Evolutionary conservation across 2,888 invertebrate genomes (phyloP).

Genomic region (Apodemia duryi): DNA sequence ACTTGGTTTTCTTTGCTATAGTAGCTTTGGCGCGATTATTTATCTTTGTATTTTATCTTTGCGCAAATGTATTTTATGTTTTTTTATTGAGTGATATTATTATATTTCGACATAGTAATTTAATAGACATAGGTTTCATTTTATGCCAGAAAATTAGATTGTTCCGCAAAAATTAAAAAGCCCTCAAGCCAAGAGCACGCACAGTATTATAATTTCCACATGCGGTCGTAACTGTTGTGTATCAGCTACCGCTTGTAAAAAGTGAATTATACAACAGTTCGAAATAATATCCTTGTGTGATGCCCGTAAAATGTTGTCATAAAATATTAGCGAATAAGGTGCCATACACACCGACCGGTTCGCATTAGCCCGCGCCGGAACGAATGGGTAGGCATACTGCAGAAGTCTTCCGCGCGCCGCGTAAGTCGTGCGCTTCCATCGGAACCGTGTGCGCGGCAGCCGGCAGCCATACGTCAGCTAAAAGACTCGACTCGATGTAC

Average conservation of each 20-base stretch:
- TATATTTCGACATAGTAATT: background rate
- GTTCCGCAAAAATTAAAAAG: background rate
- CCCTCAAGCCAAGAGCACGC: background rate
- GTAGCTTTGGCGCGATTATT: too few species aligned
- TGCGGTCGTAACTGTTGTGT: background rate
- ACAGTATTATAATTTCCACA: background rate
- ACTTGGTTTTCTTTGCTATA: too few species aligned
- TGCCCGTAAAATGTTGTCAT: background rate
- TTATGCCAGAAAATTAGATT: background rate
- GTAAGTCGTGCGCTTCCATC: too few species aligned
- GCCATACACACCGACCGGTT: too few species aligned
- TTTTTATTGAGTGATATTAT: too few species aligned
- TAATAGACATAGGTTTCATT: background rate
- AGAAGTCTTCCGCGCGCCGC: too few species aligned
- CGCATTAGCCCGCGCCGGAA: too few species aligned
- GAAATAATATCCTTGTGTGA: background rate
- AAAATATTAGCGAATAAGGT: background rate
- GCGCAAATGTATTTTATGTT: too few species aligned
- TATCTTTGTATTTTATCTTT: too few species aligned
- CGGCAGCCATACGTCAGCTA: too few species aligned
- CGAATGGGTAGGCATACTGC: background rate
- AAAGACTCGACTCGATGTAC: too few species aligned
- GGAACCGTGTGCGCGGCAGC: too few species aligned
- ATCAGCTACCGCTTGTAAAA: background rate
- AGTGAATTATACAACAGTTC: background rate